phyloP scores from a whole-genome alignment of 2,797 vertebrate species.

The Astyanax mexicanus region DNA sequence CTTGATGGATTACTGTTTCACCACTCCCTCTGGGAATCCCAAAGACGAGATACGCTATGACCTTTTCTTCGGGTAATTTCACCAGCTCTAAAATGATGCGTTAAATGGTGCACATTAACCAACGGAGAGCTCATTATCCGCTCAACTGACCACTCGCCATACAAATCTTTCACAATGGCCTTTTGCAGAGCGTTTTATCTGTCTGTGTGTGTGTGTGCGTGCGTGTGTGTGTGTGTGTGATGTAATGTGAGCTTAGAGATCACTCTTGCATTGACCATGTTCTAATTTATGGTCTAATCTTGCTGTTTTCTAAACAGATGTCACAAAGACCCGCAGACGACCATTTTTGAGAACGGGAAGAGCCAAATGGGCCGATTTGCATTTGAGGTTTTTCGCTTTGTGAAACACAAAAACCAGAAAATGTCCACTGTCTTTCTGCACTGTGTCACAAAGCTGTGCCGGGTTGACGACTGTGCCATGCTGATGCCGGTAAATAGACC shows the following conservation, averaged over 20 bases:
- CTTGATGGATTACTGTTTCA: conserved; percentile 99
- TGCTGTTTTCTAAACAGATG: conserved; percentile 78
- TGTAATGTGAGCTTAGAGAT: conserved; percentile 5
- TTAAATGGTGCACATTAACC: conserved; percentile 63
- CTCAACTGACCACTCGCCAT: conserved; percentile 61
- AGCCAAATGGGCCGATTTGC: conserved; percentile 96
- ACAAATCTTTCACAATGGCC: conserved; percentile 60
- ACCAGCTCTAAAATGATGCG: conserved; percentile 62
- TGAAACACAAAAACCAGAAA: conserved; percentile 98
- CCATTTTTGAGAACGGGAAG: conserved; percentile 94
- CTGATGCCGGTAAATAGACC: conserved; percentile 87
- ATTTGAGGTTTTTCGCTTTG: conserved; percentile 98
- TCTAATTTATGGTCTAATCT: conserved; percentile 11
- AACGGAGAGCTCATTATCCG: conserved; percentile 74
- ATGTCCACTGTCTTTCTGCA: conserved; percentile 98
- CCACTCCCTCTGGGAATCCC: conserved; percentile 97
- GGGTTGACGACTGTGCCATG: conserved; percentile 91
- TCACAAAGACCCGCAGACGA: conserved; percentile 96
- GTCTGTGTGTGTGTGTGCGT: conserved; percentile 36
- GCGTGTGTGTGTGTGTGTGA: conserved; percentile 19
- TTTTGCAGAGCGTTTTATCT: conserved; percentile 50
- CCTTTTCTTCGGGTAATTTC: conserved; percentile 95
- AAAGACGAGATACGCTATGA: conserved; percentile 95
- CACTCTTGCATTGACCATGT: conserved; percentile 2
- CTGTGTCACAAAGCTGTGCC: conserved; percentile 95